Conservation (phyloP, 2,797 vertebrate species). For the Salarias fasciatus region DNA sequence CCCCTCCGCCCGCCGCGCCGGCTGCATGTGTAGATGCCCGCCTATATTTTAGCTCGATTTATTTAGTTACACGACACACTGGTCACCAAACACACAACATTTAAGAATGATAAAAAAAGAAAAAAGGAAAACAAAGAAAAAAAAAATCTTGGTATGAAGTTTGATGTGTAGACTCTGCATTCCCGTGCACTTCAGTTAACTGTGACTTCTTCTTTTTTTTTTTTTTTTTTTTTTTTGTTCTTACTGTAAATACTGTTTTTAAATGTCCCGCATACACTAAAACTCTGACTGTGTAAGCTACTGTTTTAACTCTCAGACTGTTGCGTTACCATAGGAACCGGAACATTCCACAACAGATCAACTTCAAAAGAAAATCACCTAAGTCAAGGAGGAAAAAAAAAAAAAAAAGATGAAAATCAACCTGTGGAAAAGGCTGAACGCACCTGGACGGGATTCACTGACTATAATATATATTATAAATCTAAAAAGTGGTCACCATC, state of each 20-base stretch:
- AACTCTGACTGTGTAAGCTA: constrained; percentile 87
- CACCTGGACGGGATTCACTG: constrained; percentile 63
- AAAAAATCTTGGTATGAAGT: constrained; percentile 81
- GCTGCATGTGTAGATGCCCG: constrained; percentile 82
- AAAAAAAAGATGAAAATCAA: constrained; percentile 3
- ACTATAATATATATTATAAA: constrained; percentile 70
- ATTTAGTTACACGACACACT: constrained; percentile 83
- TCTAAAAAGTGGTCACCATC: constrained; percentile 57
- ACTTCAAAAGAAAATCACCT: constrained; percentile 25
- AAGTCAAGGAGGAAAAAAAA: too few relatives aligned
- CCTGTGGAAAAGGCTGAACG: constrained; percentile 52
- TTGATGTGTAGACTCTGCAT: constrained; percentile 85
- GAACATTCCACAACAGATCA: constrained; percentile 45
- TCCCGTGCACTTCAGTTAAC: constrained; percentile 87
- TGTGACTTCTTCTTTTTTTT: constrained; percentile 76
- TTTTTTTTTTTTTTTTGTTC: constrained; percentile 66
- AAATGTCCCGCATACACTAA: constrained; percentile 81
- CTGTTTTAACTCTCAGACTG: constrained; percentile 85
- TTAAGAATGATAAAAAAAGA: constrained; percentile 62
- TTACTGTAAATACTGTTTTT: constrained; percentile 89
- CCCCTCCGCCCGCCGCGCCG: constrained; percentile 36
- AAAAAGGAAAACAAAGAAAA: constrained; percentile 31
- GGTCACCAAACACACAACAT: constrained; percentile 79
- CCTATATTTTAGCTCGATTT: constrained; percentile 82
- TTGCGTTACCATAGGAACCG: constrained; percentile 34